Conservation (phyloP, 2,113 vertebrate species). For the Oreotragus oreotragus region DNA sequence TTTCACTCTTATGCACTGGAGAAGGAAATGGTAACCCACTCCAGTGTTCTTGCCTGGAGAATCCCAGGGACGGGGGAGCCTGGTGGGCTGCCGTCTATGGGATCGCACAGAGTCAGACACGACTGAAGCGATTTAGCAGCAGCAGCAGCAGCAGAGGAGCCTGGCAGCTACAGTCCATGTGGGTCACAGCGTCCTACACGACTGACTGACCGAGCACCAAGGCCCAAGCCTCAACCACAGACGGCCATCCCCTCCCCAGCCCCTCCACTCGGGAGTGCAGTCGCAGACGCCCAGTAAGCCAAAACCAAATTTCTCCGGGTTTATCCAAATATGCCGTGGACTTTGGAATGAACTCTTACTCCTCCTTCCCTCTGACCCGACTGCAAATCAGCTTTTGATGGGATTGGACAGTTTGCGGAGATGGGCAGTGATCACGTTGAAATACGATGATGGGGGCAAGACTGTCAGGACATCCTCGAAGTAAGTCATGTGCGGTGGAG, state of each 20-base stretch:
- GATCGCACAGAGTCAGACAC: too few relatives aligned
- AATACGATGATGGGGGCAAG: conserved; percentile 12
- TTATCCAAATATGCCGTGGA: not conserved
- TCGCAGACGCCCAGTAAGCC: not conserved
- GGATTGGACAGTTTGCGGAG: conserved; percentile 1
- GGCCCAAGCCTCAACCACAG: not conserved
- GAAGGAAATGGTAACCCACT: too few relatives aligned
- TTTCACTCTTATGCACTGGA: too few relatives aligned
- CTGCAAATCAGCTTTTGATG: conserved; percentile 27
- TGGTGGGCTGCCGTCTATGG: too few relatives aligned
- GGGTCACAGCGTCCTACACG: not conserved
- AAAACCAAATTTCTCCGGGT: not conserved
- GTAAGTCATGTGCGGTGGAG: not conserved
- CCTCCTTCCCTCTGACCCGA: not conserved
- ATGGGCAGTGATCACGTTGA: not conserved
- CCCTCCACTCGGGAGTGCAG: accelerated
- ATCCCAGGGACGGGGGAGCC: too few relatives aligned
- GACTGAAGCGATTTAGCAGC: too few relatives aligned
- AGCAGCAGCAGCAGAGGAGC: too few relatives aligned
- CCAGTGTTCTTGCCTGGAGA: too few relatives aligned
- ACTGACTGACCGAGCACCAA: not conserved
- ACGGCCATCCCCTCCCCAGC: not conserved
- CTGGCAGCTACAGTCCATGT: not conserved
- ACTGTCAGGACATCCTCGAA: not conserved
- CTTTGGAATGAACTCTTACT: not conserved